A percentile compares a stretch with the other conserved stretches of the same genome.
Evolutionary conservation across 2,797 vertebrate genomes (phyloP).

Genomic region (Leptatherina wallacei): DNA sequence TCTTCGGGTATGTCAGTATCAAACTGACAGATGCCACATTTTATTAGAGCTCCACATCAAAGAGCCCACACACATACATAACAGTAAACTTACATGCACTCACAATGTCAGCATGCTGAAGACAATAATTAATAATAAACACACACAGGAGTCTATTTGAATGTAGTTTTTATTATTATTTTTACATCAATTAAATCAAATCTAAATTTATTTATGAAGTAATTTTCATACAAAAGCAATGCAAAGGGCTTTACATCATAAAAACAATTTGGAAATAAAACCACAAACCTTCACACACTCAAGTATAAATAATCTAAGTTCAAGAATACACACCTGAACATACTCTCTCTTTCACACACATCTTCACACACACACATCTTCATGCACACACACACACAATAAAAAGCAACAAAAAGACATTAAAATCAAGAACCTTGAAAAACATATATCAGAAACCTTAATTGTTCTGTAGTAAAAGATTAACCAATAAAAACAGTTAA

Average conservation of each 20-base stretch:
- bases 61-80: slow-evolving; percentile 18
- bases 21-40: slow-evolving; percentile 78
- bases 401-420: slow-evolving; percentile 13
- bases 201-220: no score
- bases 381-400: no score
- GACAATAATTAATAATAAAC: slow-evolving; percentile 42
- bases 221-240: no score
- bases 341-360: no score
- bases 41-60: slow-evolving; percentile 69
- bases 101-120: slow-evolving; percentile 7
- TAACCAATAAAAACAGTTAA: slow-evolving; percentile 15
- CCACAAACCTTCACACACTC: no score
- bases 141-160: slow-evolving; percentile 11
- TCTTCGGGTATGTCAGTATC: slow-evolving; percentile 64
- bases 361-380: no score
- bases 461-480: slow-evolving; percentile 8
- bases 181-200: slow-evolving; percentile 1
- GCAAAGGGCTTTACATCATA: no score
- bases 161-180: slow-evolving; percentile 52
- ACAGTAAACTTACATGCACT: not conserved
- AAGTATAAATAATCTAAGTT: no score
- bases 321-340: no score
- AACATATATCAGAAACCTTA: not conserved
- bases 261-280: no score
- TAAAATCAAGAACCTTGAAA: slow-evolving; percentile 13